Percentiles rank a stretch among this genome's conserved stretches.
phyloP scores from a whole-genome alignment of 1,140 invertebrate genomes.

The Triops cancriformis region DNA sequence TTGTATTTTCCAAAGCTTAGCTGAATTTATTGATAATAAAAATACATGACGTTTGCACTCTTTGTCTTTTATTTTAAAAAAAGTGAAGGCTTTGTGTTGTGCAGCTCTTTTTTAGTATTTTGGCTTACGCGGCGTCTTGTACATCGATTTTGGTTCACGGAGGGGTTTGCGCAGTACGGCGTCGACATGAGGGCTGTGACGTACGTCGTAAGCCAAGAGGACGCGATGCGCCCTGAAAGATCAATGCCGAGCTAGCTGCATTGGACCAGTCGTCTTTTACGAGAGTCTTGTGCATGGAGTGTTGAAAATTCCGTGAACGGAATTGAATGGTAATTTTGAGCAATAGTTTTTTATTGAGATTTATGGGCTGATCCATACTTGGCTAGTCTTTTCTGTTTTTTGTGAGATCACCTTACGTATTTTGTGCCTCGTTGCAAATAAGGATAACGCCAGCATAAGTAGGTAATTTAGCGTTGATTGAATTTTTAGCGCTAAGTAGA shows the following conservation, averaged over 20 bases:
- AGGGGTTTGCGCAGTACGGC: background rate
- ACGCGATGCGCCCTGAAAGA: background rate
- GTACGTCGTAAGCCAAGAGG: background rate
- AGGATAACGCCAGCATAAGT: too few relatives aligned
- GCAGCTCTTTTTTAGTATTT: background rate
- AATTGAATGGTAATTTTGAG: background rate
- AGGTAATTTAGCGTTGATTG: too few relatives aligned
- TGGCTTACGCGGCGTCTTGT: background rate
- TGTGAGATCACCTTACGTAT: background rate
- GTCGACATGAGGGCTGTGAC: background rate
- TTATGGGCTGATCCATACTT: background rate
- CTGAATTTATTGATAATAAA: too few relatives aligned
- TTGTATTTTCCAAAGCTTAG: too few relatives aligned
- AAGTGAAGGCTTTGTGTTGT: too few relatives aligned
- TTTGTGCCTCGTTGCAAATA: background rate
- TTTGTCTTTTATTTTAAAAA: too few relatives aligned
- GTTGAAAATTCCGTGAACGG: background rate
- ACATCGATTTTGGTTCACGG: background rate
- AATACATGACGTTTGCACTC: too few relatives aligned
- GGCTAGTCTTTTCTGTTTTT: background rate
- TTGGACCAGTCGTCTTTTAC: background rate
- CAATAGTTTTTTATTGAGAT: slow-evolving; percentile 2
- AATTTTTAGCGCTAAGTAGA: too few relatives aligned
- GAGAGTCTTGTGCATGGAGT: background rate
- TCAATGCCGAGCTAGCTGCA: background rate